Evolutionary conservation across 2,888 invertebrate genomes (phyloP).

Genomic region (Eupithecia dodoneata): DNA sequence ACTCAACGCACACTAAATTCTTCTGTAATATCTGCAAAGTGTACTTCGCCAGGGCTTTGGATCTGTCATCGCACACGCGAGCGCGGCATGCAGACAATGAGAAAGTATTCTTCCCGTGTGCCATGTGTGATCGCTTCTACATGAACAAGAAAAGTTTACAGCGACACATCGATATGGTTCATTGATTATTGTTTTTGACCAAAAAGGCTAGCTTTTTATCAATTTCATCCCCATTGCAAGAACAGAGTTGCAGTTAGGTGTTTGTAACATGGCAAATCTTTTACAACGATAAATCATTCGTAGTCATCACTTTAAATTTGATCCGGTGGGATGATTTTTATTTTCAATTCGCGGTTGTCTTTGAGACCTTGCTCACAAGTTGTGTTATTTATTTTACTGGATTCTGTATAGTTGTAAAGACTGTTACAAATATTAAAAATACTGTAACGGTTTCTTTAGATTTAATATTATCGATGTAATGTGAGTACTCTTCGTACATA

Average conservation of each 20-base stretch:
- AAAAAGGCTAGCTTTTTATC: background rate
- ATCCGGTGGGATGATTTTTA: slow-evolving; percentile 21
- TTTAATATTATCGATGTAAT: slow-evolving; percentile 42
- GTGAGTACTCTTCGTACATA: slow-evolving; percentile 62
- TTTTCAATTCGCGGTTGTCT: slow-evolving; percentile 50
- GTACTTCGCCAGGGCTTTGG: slow-evolving; percentile 75
- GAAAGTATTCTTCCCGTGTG: slow-evolving; percentile 84
- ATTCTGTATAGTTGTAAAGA: slow-evolving; percentile 60
- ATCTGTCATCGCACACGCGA: slow-evolving; percentile 78
- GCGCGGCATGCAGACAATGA: slow-evolving; percentile 80
- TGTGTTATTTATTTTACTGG: slow-evolving; percentile 72
- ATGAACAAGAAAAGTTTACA: slow-evolving; percentile 82
- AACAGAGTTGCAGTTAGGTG: slow-evolving; percentile 15
- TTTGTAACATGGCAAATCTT: slow-evolving; percentile 31
- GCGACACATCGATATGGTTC: slow-evolving; percentile 82
- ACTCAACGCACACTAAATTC: slow-evolving; percentile 79
- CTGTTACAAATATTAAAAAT: slow-evolving; percentile 55
- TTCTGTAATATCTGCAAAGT: slow-evolving; percentile 85
- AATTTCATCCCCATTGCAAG: background rate
- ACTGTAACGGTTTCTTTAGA: slow-evolving; percentile 55
- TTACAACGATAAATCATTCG: slow-evolving; percentile 22
- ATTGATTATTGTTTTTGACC: slow-evolving; percentile 60
- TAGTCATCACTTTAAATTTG: slow-evolving; percentile 17
- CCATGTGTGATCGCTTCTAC: slow-evolving; percentile 84
- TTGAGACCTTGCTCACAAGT: slow-evolving; percentile 72